Evolutionary conservation across 35 echinoderm and acorn worm genomes (phyloP), one percentile per base, ranked within the genome.

Genomic region (Chiridota heheva): DNA sequence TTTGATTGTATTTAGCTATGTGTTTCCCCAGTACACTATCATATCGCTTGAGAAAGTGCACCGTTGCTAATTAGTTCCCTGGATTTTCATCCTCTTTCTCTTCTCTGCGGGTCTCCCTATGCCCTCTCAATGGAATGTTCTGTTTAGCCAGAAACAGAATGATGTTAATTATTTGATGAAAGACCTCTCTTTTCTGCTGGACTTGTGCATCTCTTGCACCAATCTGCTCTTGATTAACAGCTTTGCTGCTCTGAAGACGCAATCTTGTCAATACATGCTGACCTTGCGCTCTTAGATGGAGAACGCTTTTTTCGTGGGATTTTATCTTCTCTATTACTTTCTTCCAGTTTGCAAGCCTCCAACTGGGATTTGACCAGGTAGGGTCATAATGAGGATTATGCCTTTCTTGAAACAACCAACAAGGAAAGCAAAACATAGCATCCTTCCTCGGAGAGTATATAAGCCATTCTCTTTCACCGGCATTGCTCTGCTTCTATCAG

Each of bases 41-140:
- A 53, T 80, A 58, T 33, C 48, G 34, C 20, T 3, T 7, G 7
- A 58, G 16, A 31, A 36, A 31, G 15, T 60, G n/a, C 3, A 62
- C 36, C 28, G 40, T 30, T 69, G 34, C 65, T 7, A 69, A 20
- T 7, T 36, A 69, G 25, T 69, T 69, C 22, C 65, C 65, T 36
- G 34, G 31, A 26, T 69, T 39, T 15, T 69, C 18, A 33, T 36
- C 65, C 25, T 42, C 20, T 33, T 18, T 37, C 34, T 18, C 65
- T 36, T 37, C 34, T 6, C 31, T 69, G 65, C 40, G 18, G n/a
- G 65, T 13, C 40, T 62, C 76, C 41, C 56, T 27, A 62, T 80
- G 76, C 5, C 76, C 57, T n/a, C 76, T 44, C 10, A 80, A 43
- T 38, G 76, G n/a, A 7, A 80, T 38, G 22, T 80, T 80, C 22